A percentile compares a stretch with the other conserved stretches of the same genome.
Conservation (phyloP, 2,888 invertebrate genomes). For the Nasonovia ribisnigri region DNA sequence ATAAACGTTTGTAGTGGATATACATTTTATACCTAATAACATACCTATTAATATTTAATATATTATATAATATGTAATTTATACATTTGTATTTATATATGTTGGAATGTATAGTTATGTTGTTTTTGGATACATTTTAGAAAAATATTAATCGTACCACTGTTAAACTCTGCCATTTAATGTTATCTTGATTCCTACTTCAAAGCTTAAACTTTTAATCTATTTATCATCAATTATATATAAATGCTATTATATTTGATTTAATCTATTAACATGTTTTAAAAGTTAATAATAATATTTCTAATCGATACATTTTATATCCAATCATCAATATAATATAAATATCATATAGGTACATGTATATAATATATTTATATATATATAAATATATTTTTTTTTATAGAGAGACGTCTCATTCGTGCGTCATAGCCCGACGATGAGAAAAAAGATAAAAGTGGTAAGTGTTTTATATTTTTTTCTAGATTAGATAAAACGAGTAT, state of each 20-base stretch:
- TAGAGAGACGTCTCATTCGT: constrained; percentile 14
- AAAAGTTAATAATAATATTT: background rate
- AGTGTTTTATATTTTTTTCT: constrained; percentile 41
- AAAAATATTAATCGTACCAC: background rate
- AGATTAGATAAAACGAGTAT: constrained; percentile 40
- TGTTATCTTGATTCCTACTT: background rate
- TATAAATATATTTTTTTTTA: constrained; percentile 30
- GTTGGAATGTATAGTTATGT: background rate
- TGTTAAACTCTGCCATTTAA: background rate
- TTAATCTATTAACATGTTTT: background rate
- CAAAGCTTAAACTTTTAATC: background rate
- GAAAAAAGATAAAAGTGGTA: constrained; percentile 20
- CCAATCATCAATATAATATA: background rate
- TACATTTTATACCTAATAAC: background rate
- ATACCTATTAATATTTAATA: too few relatives aligned
- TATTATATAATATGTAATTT: too few relatives aligned
- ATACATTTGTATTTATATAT: background rate
- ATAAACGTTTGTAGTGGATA: background rate
- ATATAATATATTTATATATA: constrained; percentile 5
- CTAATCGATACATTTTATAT: background rate
- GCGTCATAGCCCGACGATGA: constrained; percentile 13
- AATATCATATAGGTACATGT: background rate
- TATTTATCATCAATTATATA: background rate
- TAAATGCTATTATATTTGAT: background rate
- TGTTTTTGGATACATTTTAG: background rate